Conservation (phyloP, 2,888 invertebrate species). For the Drosophila quinaria region DNA sequence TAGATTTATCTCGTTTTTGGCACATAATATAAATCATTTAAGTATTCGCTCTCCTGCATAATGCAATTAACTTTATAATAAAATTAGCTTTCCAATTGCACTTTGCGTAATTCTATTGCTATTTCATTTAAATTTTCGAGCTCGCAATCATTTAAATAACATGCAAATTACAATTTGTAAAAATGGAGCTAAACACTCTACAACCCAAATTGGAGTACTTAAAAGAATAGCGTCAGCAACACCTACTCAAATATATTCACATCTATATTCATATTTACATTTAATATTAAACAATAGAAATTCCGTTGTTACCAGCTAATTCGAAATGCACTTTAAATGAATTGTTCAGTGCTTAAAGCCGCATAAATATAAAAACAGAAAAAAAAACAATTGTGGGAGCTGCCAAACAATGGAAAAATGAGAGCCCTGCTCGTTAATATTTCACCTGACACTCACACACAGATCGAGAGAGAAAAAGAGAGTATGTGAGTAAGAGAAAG, state of each 20-base stretch:
- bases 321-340: slow-evolving; percentile 52
- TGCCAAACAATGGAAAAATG: slow-evolving; percentile 46
- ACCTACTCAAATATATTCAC: slow-evolving; percentile 14
- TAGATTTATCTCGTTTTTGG: slow-evolving; percentile 19
- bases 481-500: background rate
- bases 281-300: slow-evolving; percentile 34
- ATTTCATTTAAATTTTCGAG: slow-evolving; percentile 41
- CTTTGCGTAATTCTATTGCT: slow-evolving; percentile 39
- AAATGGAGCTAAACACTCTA: slow-evolving; percentile 35
- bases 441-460: slow-evolving; percentile 53
- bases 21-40: slow-evolving; percentile 19
- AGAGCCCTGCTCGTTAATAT: slow-evolving; percentile 58
- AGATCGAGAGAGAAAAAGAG: background rate
- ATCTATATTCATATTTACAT: slow-evolving; percentile 20
- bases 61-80: slow-evolving; percentile 56
- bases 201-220: slow-evolving; percentile 2
- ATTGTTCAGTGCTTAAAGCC: slow-evolving; percentile 43
- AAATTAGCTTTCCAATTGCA: slow-evolving; percentile 37
- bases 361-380: slow-evolving; percentile 14
- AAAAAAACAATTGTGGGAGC: slow-evolving; percentile 18
- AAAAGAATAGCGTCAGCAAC: slow-evolving; percentile 31
- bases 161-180: slow-evolving; percentile 53
- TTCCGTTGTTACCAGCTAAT: slow-evolving; percentile 23
- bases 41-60: slow-evolving; percentile 8
- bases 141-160: slow-evolving; percentile 50